These are phyloP conservation scores for Tachina lurida DNA, from an alignment of 2,888 invertebrate genomes.

Conservation along the genomic window DNA sequence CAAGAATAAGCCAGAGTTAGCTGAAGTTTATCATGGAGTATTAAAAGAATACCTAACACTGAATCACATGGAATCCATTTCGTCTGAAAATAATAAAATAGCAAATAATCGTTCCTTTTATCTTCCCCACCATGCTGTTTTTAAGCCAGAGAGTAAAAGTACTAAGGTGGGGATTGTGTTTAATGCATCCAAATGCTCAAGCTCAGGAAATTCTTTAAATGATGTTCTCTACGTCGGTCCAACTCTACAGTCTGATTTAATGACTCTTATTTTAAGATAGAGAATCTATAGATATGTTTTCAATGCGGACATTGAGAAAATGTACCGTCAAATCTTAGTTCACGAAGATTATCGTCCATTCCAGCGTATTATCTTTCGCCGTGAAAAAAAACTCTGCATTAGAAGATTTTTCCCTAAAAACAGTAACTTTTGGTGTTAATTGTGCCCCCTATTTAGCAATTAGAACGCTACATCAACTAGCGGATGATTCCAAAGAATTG, in stretches of 20 bases:
- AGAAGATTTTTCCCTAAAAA: background rate
- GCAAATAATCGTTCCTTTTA: too few species aligned
- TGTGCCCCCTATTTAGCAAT: background rate
- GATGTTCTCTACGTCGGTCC: background rate
- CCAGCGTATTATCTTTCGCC: background rate
- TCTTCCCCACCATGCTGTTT: too few species aligned
- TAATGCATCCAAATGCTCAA: background rate
- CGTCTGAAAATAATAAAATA: too few species aligned
- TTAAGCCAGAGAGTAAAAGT: too few species aligned
- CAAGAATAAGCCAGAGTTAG: background rate
- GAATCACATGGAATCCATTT: background rate
- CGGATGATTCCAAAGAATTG: background rate
- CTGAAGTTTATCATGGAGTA: background rate
- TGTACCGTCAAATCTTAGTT: conserved; percentile 12
- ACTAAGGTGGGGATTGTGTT: background rate
- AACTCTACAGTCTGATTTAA: conserved; percentile 1
- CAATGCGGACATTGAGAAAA: conserved; percentile 2
- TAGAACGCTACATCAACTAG: background rate
- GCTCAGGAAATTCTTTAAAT: background rate
- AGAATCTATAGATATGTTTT: background rate
- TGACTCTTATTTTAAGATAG: background rate
- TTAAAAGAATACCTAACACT: background rate
- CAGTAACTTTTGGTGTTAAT: background rate
- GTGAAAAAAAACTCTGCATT: background rate
- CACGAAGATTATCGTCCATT: background rate